These are phyloP conservation scores for Notarius lentiginosus DNA, from an alignment of 2,113 vertebrate genomes.

Conservation along the genomic window DNA sequence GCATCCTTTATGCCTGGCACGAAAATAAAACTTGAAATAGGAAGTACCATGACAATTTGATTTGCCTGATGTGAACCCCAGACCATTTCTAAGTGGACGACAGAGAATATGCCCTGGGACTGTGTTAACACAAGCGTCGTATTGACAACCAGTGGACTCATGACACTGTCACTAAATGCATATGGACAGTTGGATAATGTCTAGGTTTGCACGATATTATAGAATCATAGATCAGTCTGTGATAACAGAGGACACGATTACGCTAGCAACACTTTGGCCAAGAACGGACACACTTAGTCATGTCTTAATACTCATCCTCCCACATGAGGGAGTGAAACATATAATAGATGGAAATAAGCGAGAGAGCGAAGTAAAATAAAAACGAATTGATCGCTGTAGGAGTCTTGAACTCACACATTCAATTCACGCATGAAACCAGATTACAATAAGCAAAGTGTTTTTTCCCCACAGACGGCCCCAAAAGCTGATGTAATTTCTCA, in stretches of 20 bases:
- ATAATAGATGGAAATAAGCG: neutral
- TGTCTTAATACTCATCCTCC: slow-evolving; percentile 2
- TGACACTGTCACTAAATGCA: neutral
- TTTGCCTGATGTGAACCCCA: neutral
- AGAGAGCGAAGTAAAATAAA: neutral
- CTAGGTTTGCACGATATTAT: neutral
- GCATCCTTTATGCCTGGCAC: neutral
- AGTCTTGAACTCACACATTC: slow-evolving; percentile 17
- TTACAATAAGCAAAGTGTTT: slow-evolving; percentile 30
- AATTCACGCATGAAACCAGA: neutral
- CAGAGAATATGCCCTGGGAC: neutral
- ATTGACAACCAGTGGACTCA: neutral
- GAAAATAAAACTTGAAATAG: neutral
- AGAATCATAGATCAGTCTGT: slow-evolving; percentile 4
- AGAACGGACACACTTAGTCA: slow-evolving; percentile 51
- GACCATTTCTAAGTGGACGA: neutral
- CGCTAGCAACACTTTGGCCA: slow-evolving; percentile 50
- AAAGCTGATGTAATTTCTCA: slow-evolving; percentile 29
- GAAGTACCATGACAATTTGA: neutral
- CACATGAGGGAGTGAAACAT: slow-evolving; percentile 16
- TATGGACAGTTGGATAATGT: neutral
- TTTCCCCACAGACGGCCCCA: slow-evolving; percentile 15
- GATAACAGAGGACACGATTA: slow-evolving; percentile 53
- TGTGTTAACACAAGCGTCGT: neutral
- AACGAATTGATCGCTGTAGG: neutral